phyloP scores from a whole-genome alignment of 1,140 invertebrate species.

The Pinna nobilis region DNA sequence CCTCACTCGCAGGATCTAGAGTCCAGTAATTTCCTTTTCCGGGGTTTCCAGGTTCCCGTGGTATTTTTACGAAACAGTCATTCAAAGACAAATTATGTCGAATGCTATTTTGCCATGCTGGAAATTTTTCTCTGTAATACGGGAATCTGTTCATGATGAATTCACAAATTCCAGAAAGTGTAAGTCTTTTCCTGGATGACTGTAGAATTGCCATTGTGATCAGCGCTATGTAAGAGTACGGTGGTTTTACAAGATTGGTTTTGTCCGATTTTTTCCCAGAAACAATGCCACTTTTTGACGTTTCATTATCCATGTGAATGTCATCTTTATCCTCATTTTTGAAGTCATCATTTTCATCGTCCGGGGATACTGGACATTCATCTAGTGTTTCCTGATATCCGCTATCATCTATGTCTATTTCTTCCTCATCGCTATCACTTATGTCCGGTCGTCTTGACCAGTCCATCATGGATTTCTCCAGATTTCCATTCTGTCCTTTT shows the following conservation, averaged over 20 bases:
- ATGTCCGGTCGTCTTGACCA: conserved; percentile 7
- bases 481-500: conserved; percentile 24
- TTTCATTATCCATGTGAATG: neutral
- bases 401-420: conserved; percentile 44
- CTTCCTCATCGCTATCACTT: conserved; percentile 36
- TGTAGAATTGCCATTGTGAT: conserved; percentile 99
- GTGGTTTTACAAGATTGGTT: conserved; percentile 86
- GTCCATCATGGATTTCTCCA: neutral
- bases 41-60: conserved; percentile 97
- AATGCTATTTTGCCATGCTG: conserved; percentile 87
- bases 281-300: neutral
- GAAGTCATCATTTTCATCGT: conserved; percentile 25
- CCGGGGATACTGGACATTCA: conserved; percentile 19
- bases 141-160: conserved; percentile 99
- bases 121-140: conserved; percentile 75
- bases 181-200: conserved; percentile 97
- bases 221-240: conserved; percentile 97
- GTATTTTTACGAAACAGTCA: conserved; percentile 99
- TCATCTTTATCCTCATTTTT: conserved; percentile 3
- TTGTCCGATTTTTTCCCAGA: conserved; percentile 28
- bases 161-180: conserved; percentile 97
- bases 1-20: conserved; percentile 95
- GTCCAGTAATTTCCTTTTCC: conserved; percentile 99
- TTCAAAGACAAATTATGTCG: conserved; percentile 98
- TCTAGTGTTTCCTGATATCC: conserved; percentile 14